Percentiles rank a stretch among this genome's conserved stretches.
phyloP scores from a whole-genome alignment of 2,113 vertebrate genomes.

The Stegastes partitus region DNA sequence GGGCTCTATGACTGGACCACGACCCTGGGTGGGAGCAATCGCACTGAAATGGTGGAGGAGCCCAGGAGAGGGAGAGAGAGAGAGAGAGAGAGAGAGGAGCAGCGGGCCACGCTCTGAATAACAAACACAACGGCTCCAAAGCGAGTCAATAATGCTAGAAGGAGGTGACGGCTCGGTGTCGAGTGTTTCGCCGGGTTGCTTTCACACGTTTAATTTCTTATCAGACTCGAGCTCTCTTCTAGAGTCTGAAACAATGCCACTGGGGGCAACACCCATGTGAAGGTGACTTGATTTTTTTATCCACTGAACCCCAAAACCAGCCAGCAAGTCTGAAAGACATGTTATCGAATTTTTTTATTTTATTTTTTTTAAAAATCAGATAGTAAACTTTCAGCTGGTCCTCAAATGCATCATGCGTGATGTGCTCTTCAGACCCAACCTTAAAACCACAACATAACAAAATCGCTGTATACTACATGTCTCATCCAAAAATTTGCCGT shows the following conservation, averaged over 20 bases:
- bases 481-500: too few species aligned
- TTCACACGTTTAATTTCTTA: not conserved
- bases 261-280: not conserved
- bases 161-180: not conserved
- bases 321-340: too few species aligned
- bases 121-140: constrained; percentile 62
- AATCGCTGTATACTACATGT: too few species aligned
- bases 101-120: constrained; percentile 56
- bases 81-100: not conserved
- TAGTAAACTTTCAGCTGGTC: too few species aligned
- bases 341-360: too few species aligned
- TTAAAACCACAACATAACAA: too few species aligned
- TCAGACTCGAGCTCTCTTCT: not conserved
- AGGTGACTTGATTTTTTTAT: not conserved
- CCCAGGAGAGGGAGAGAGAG: not conserved
- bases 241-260: not conserved
- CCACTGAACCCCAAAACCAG: too few species aligned
- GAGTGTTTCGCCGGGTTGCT: constrained; percentile 1
- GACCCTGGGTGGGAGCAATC: constrained; percentile 29
- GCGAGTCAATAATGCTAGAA: not conserved
- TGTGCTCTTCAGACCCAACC: too few species aligned
- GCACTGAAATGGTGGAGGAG: constrained; percentile 14
- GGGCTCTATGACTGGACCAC: constrained; percentile 45
- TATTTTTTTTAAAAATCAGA: too few species aligned
- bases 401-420: too few species aligned